phyloP scores from a whole-genome alignment of 2,888 invertebrate species.

The Lasioglossum vierecki region DNA sequence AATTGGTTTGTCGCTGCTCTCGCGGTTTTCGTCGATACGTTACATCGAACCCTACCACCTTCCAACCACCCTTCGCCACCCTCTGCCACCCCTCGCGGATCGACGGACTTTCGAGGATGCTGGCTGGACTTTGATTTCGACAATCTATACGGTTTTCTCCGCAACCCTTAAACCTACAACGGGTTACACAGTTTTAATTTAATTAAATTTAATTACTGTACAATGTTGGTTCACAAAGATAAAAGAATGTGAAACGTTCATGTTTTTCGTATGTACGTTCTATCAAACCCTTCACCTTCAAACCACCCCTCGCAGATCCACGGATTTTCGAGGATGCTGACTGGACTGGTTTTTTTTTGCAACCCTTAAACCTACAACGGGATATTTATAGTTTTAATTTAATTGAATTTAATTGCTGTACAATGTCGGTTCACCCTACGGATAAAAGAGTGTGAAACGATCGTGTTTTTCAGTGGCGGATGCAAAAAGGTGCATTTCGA shows the following conservation, averaged over 20 bases:
- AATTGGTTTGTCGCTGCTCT: constrained; percentile 76
- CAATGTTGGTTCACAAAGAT: too few species aligned
- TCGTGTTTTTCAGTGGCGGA: not conserved
- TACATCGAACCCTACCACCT: constrained; percentile 3
- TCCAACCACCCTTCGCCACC: not conserved
- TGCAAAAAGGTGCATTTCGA: not conserved
- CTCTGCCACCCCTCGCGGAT: not conserved
- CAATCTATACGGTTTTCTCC: not conserved
- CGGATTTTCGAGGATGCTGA: too few species aligned
- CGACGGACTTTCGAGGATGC: not conserved
- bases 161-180: not conserved
- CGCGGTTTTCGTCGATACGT: constrained; percentile 54
- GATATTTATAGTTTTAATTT: not conserved
- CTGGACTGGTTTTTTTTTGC: too few species aligned
- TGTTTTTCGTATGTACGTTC: not conserved
- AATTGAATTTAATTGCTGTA: too few species aligned
- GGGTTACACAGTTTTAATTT: not conserved
- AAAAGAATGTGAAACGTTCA: not conserved
- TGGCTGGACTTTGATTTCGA: not conserved
- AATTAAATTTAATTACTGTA: too few species aligned
- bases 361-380: not conserved
- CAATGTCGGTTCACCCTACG: too few species aligned
- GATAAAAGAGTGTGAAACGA: not conserved
- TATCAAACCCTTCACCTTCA: too few species aligned
- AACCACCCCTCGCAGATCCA: too few species aligned